phyloP scores from a whole-genome alignment of 1,140 invertebrate genomes.

The Scaptomyza montana region DNA sequence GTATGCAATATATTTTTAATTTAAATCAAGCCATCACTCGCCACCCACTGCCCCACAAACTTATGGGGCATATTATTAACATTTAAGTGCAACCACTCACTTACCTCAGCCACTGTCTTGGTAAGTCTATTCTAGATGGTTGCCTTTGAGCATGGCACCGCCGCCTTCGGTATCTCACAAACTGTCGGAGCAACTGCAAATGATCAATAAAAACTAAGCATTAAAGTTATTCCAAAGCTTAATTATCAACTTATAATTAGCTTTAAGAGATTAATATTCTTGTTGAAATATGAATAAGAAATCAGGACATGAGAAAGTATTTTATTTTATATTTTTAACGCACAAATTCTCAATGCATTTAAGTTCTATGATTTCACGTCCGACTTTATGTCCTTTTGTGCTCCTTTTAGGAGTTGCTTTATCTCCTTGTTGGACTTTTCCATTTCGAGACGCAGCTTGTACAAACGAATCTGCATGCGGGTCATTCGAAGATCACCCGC shows the following conservation, averaged over 20 bases:
- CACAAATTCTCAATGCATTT: too few species aligned
- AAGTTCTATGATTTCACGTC: neutral
- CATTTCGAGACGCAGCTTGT: conserved; percentile 57
- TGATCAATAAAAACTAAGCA: neutral
- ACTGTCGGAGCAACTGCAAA: conserved; percentile 17
- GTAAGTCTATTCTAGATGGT: conserved; percentile 27
- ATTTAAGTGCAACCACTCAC: conserved; percentile 62
- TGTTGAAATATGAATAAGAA: too few species aligned
- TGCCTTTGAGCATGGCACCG: conserved; percentile 26
- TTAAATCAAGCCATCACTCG: conserved; percentile 73
- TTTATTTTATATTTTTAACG: too few species aligned
- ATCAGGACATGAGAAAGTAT: too few species aligned
- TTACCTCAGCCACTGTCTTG: conserved; percentile 31
- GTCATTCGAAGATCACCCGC: conserved; percentile 55
- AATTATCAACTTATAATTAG: too few species aligned
- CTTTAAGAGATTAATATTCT: too few species aligned
- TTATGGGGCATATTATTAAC: conserved; percentile 49
- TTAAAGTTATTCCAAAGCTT: neutral
- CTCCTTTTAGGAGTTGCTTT: conserved; percentile 23
- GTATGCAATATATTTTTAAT: conserved; percentile 82
- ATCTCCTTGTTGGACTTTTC: conserved; percentile 34
- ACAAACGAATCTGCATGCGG: conserved; percentile 49
- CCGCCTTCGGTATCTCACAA: conserved; percentile 4
- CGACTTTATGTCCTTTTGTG: neutral
- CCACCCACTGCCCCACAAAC: conserved; percentile 12